Percentiles rank a stretch among this genome's conserved stretches.
phyloP scores from a whole-genome alignment of 2,113 vertebrate species.

The Apteryx mantelli region DNA sequence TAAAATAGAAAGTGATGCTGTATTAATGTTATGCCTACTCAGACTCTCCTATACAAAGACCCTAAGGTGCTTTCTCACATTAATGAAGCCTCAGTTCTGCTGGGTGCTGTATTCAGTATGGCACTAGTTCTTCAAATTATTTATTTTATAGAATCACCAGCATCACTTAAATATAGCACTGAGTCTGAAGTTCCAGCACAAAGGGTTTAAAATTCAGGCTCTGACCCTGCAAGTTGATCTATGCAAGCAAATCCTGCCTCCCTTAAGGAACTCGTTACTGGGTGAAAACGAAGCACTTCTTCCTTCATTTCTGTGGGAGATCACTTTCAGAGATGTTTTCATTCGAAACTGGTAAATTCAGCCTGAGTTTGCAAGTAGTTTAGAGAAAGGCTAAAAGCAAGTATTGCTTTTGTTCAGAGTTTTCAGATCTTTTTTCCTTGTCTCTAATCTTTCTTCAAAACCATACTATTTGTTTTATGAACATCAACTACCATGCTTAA shows the following conservation, averaged over 20 bases:
- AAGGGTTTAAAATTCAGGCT: not conserved
- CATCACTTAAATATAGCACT: not conserved
- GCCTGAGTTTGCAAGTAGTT: not conserved
- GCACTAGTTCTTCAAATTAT: not conserved
- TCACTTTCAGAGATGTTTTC: not conserved
- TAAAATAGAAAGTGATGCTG: not conserved
- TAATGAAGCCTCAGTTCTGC: not conserved
- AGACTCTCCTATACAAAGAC: not conserved
- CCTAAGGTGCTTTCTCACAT: not conserved
- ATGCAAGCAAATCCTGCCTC: not conserved
- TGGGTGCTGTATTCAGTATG: not conserved
- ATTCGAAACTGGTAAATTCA: not conserved
- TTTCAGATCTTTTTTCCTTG: not conserved
- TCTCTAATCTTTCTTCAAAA: not conserved
- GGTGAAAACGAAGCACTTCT: not conserved
- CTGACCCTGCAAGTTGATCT: not conserved
- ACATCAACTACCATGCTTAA: not conserved
- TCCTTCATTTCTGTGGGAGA: not conserved
- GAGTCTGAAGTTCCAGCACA: not conserved
- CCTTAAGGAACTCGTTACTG: not conserved
- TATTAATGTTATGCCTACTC: not conserved
- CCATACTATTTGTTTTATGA: not conserved
- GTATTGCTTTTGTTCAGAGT: not conserved
- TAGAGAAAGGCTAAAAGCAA: not conserved
- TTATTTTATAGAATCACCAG: not conserved